Evolutionary conservation across 2,888 invertebrate species (phyloP), one percentile per base, ranked within the genome.

Genomic region (Rapana venosa): DNA sequence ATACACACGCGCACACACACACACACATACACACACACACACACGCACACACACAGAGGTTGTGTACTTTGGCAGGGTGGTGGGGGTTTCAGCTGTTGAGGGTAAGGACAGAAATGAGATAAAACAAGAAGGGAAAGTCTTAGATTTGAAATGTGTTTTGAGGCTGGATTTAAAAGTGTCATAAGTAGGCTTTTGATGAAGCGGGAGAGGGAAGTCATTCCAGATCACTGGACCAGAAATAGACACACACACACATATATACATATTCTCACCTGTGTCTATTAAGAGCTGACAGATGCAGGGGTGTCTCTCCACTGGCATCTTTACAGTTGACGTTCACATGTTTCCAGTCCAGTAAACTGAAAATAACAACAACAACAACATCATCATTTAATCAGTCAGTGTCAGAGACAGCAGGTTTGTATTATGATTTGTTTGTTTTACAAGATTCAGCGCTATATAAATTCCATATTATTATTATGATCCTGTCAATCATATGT

Each of bases 241-340:
- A 79, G 11, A 66, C 13, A 66, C 13, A 66, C 13, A 66, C 22
- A 81, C 8, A 81, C 8, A 81, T 20, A 81, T 8, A 35, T 47
- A 47, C 8, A 47, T 5, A 47, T 30, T 97, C 97, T 97, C 97
- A 98, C 98, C 97, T 97, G 96, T 99, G 98, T 17, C 98, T 98
- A 96, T 98, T 98, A 91, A 99, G 97, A 92, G 98, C 98, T 89
- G 99, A 98, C 96, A 98, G 98, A 96, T 99, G 99, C 87, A 99
- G 97, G 58, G 98, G 98, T 77, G 99, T 98, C 96, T 98, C 98
- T 83, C 99, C 99, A 96, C 98, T 98, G 94, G 97, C 97, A 96
- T 99, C 99, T 97, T 98, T 98, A 88, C 98, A 98, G 96, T 99
- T 99, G 90, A 98, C 98, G 93, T 98, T 98, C 88, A 98, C 98